Base-by-base conservation (phyloP, 2,888 invertebrate genomes). In the Hydropsyche betteni region DNA sequence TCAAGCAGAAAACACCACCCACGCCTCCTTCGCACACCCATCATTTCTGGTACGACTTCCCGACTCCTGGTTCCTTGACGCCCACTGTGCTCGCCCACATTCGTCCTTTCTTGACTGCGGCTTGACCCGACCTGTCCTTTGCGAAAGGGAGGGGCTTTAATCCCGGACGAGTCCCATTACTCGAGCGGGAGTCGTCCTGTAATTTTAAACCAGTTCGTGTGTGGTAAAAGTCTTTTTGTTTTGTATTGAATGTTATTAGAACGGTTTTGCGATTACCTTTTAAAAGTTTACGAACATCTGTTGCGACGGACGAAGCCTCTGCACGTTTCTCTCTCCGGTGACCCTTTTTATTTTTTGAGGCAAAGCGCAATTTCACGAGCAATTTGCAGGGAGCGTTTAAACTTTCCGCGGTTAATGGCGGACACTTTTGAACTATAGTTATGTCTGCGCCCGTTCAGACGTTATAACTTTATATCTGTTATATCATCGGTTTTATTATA, bases 361-460 rank as follows among this genome's bases (percentile, higher is more conserved):
- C n/a, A 24, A 58, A 24, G 58, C 24, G 58, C 58, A 16, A 58
- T 58, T 58, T 58, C 58, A 58, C 58, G 58, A 58, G 58, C 58
- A 58, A 58, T 58, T 58, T 58, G 58, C 58, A 58, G 24, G 58
- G 24, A 24, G 16, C 58, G 24, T 58, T 14, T 16, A 58, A 58
- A 58, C 58, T 24, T 58, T 58, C 5, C 24, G 58, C 58, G 58
- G 58, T 58, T 58, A 58, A 58, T 58, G 58, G 58, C 14, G 58
- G 24, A 58, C 24, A 58, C 24, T 58, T 58, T 58, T 24, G 58
- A 24, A 58, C 58, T 24, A n/a, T n/a, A 4, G 53, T 53, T n/a
- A 53, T 12, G 24, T 55, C 16, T 7, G n/a, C 24, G 55, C 55
- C 44, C 7, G 5, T 44, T 44, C 44, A 6, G 44, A 44, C 44